Base-by-base conservation (phyloP, 2,888 invertebrate genomes). In the Actias luna region DNA sequence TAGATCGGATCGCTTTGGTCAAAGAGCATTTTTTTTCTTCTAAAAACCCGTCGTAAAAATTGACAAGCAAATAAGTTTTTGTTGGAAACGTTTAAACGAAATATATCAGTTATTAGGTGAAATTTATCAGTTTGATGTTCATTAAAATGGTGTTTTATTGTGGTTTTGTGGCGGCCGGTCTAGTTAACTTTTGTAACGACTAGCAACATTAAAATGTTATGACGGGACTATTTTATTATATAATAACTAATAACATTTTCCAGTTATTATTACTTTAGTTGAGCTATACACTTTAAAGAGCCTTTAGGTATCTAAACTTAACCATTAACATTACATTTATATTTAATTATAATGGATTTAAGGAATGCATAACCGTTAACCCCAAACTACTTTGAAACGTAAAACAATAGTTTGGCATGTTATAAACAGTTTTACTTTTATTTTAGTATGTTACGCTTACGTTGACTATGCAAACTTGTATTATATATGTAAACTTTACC, bases 101-200 rank as follows among this genome's bases (percentile, higher is more conserved):
- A 88, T 92, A 89, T 89, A 88, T 87, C 85, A 82, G 79, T 85
- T 89, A 91, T 92, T 92, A 89, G 73, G 79, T 78, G 80, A 80
- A 88, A 89, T 91, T 90, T 91, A 92, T 92, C 72, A 84, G 73
- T 66, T n/a, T 74, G 75, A 66, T 79, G 82, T 84, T 86, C 79
- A 88, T 88, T 89, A 88, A 85, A 85, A 83, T 79, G 78, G 74
- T 87, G 88, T 83, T 91, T 91, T 91, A 89, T 88, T 76, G 80
- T 89, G 85, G 81, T 86, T 88, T 89, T 84, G 81, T 82, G 72
- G 68, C 68, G 76, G 80, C 77, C 73, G 71, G 79, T 81, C 80
- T 78, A 82, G 77, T 73, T 70, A 77, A 78, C 77, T 74, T 77
- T 74, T 70, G 75, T 79, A 84, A 83, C 80, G 78, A 82, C 76